These are phyloP conservation scores for Oscheius onirici DNA, from an alignment of 2,888 invertebrate genomes.

Conservation along the genomic window DNA sequence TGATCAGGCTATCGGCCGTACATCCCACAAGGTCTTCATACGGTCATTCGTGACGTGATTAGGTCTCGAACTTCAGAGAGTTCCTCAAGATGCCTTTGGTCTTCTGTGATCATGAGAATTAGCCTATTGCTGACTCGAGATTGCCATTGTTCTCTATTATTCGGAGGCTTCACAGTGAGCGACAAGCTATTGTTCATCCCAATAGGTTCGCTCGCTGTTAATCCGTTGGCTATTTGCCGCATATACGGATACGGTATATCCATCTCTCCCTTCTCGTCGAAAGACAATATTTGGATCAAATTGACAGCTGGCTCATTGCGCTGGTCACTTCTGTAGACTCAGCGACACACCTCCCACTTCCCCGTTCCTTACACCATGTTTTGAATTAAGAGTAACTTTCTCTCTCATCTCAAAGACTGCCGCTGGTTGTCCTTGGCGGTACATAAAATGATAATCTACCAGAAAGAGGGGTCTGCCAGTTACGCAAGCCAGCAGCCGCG, in stretches of 20 bases:
- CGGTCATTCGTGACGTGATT: not conserved
- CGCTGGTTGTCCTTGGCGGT: conserved; percentile 42
- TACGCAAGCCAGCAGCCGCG: conserved; percentile 37
- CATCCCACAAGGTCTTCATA: conserved; percentile 28
- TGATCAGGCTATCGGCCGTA: conserved; percentile 16
- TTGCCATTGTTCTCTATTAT: conserved; percentile 12
- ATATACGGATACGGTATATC: conserved; percentile 23
- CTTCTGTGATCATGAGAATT: not conserved
- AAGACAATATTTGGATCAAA: conserved; percentile 27
- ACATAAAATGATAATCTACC: conserved; percentile 39
- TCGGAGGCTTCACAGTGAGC: conserved; percentile 23
- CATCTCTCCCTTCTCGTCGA: not conserved
- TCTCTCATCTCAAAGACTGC: conserved; percentile 23
- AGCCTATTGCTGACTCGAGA: not conserved
- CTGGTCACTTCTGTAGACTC: conserved; percentile 12
- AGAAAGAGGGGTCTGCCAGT: not conserved
- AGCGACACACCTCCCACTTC: not conserved
- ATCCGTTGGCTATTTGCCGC: conserved; percentile 28
- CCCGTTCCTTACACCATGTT: conserved; percentile 7
- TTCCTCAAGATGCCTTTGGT: too few relatives aligned
- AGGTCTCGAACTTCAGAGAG: not conserved
- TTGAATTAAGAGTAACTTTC: not conserved
- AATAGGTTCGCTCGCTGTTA: conserved; percentile 18
- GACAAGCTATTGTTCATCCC: conserved; percentile 29
- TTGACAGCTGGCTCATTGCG: conserved; percentile 18